Evolutionary conservation across 2,888 invertebrate species (phyloP).

Genomic region (Dryobotodes eremita): DNA sequence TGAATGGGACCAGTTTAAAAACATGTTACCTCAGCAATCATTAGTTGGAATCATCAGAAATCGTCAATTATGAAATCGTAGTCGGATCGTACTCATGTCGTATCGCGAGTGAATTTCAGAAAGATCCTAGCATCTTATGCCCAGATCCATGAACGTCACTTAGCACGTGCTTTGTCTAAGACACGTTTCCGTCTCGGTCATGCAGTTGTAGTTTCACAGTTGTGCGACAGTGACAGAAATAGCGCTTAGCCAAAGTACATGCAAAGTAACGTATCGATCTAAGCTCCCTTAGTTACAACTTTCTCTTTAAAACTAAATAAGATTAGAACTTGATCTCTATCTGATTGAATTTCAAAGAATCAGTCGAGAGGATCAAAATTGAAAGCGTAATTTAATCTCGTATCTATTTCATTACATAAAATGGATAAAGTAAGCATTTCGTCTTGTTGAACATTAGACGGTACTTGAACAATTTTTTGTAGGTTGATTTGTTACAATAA

Average conservation of each 20-base stretch:
- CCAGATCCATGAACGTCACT: neutral
- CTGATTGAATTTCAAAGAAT: slow-evolving; percentile 24
- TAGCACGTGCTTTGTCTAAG: neutral
- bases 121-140: neutral
- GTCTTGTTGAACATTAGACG: neutral
- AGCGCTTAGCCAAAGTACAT: neutral
- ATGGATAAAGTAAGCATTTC: neutral
- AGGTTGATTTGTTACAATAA: neutral
- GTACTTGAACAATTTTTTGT: neutral
- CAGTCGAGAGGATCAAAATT: slow-evolving; percentile 9
- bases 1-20: neutral
- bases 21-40: neutral
- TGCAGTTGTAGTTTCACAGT: neutral
- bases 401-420: neutral
- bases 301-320: neutral
- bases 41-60: neutral
- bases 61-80: neutral
- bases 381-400: slow-evolving; percentile 6
- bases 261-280: neutral
- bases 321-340: neutral
- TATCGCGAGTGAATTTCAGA: neutral
- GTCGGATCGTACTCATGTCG: slow-evolving; percentile 17
- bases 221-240: neutral
- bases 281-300: neutral
- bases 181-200: neutral